Evolutionary conservation across 1,140 invertebrate genomes (phyloP).

Genomic region (Lordiphosa clarofinis): DNA sequence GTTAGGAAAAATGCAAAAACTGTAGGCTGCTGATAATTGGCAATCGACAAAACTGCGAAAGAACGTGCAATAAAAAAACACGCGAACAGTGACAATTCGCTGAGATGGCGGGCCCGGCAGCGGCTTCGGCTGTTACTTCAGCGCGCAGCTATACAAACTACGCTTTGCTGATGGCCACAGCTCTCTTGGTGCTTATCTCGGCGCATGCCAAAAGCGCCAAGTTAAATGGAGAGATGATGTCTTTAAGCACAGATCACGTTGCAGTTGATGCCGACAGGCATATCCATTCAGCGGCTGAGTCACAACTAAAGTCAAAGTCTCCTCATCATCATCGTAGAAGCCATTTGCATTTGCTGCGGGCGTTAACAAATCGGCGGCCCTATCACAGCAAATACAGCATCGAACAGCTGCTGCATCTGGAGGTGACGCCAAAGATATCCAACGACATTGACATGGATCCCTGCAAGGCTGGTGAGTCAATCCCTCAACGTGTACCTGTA

Average conservation of each 20-base stretch:
- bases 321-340: constrained; percentile 28
- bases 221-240: constrained; percentile 32
- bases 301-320: constrained; percentile 9
- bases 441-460: constrained; percentile 90
- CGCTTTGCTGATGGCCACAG: constrained; percentile 53
- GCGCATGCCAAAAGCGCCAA: constrained; percentile 66
- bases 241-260: constrained; percentile 26
- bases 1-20: too few species aligned
- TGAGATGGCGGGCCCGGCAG: constrained; percentile 27
- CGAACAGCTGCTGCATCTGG: constrained; percentile 84
- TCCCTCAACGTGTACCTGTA: constrained; percentile 23
- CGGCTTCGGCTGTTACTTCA: constrained; percentile 8
- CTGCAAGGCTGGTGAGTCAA: constrained; percentile 89
- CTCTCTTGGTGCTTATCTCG: constrained; percentile 64
- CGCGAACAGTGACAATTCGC: constrained; percentile 1
- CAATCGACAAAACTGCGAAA: constrained; percentile 16
- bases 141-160: constrained; percentile 54
- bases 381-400: constrained; percentile 83
- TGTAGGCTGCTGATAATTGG: too few species aligned
- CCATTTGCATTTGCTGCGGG: constrained; percentile 29
- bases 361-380: constrained; percentile 30
- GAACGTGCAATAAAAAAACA: constrained; percentile 7
- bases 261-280: constrained; percentile 5
- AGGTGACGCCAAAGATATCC: constrained; percentile 85
- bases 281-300: constrained; percentile 4